Evolutionary conservation across 2,797 vertebrate species (phyloP), one percentile per base, ranked within the genome.

Genomic region (Onychomys torridus): DNA sequence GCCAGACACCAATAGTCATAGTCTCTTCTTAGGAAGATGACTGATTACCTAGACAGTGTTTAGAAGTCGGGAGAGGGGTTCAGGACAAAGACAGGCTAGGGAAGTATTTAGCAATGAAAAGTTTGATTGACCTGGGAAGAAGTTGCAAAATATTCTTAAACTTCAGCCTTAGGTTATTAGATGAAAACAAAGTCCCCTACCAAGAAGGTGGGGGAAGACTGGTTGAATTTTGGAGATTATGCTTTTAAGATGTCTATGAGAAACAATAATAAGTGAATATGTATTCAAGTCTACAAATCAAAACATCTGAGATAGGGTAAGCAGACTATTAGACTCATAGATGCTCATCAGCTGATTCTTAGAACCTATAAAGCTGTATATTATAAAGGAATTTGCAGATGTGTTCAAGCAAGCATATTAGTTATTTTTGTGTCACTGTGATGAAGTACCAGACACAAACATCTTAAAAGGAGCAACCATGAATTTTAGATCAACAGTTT

Each of bases 31-130:
- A 57, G 63, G 65, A 90, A 83, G 46, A 73, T 57, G 7, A 6
- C 32, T 63, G 4, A 5, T 55, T 90, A 82, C 32, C 21, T 61
- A 40, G 14, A 23, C 21, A 88, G 43, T 57, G 57, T 16, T 73
- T 11, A 78, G 2, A 27, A 37, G 1, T 65, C 1, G 1, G 2
- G 40, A 17, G 27, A 90, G n/a, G 71, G 16, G 8, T 23, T 0
- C 12, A 65, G 21, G 6, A 0, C 57, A 71, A 12, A 12, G 2
- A 6, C 34, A 65, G 27, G 61, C 4, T 75, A 57, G 59, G 87
- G 13, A 78, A 83, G 63, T 37, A 89, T 52, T 78, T 55, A 92
- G 2, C 2, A 79, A 82, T 77, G 32, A 73, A 81, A 81, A 76
- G 3, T 69, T 71, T 43, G 73, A 87, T 34, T 52, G 32, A 59